A percentile compares a stretch with the other conserved stretches of the same genome.
These are phyloP conservation scores for Amphiduros pacificus DNA, from an alignment of 2,888 invertebrate species.

Conservation along the genomic window DNA sequence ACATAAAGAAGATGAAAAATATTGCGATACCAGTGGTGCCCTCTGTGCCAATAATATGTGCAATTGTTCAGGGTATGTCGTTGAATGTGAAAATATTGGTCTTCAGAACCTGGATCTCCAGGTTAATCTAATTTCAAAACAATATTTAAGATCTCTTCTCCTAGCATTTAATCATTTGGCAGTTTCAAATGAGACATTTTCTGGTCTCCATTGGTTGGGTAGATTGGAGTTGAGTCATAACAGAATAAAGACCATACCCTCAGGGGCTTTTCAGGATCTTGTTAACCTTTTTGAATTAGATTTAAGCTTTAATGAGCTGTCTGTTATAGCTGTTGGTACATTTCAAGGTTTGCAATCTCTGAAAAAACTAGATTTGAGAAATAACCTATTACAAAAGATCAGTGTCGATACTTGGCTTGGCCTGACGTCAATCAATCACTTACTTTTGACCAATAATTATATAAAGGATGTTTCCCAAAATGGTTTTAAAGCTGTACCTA, in stretches of 20 bases:
- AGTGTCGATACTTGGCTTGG: background rate
- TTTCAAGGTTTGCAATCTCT: slow-evolving; percentile 23
- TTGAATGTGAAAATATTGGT: background rate
- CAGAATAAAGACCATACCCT: background rate
- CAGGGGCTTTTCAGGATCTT: slow-evolving; percentile 2
- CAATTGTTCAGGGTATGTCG: slow-evolving; percentile 3
- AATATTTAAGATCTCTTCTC: slow-evolving; percentile 20
- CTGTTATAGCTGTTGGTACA: slow-evolving; percentile 5
- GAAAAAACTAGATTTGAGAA: slow-evolving; percentile 28
- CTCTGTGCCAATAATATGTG: too few species aligned
- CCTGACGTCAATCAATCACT: slow-evolving; percentile 12
- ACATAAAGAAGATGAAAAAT: slow-evolving; percentile 27
- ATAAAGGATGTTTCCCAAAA: slow-evolving; percentile 20
- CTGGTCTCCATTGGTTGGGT: slow-evolving; percentile 19
- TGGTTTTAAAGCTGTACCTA: slow-evolving; percentile 14
- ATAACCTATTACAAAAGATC: slow-evolving; percentile 22
- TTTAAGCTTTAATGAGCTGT: slow-evolving; percentile 17
- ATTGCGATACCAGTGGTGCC: slow-evolving; percentile 26
- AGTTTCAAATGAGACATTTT: too few species aligned
- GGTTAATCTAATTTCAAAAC: too few species aligned
- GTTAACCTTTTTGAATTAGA: slow-evolving; percentile 13
- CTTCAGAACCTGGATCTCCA: too few species aligned
- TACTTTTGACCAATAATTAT: slow-evolving; percentile 19
- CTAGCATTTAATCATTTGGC: slow-evolving; percentile 15
- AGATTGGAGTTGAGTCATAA: slow-evolving; percentile 7